A percentile compares a stretch with the other conserved stretches of the same genome.
Conservation (phyloP, 2,888 invertebrate genomes). For the Drosophila macrospina region DNA sequence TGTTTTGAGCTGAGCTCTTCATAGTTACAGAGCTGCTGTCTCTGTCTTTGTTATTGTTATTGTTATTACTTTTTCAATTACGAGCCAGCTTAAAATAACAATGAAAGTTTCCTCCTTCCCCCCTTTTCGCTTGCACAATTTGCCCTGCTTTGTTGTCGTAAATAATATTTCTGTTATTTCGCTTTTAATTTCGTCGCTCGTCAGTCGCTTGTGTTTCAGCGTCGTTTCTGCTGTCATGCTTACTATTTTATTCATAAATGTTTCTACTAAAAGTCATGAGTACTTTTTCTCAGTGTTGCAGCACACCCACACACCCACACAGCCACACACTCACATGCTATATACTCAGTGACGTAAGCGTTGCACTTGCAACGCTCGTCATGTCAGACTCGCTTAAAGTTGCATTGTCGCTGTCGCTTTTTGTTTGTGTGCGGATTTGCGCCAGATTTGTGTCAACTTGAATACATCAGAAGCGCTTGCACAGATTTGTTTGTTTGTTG, state of each 20-base stretch:
- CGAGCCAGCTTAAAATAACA: constrained; percentile 40
- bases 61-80: constrained; percentile 68
- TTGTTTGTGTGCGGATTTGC: constrained; percentile 69
- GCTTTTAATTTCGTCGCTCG: constrained; percentile 68
- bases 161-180: constrained; percentile 55
- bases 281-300: constrained; percentile 35
- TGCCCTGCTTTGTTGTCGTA: neutral
- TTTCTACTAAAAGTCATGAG: constrained; percentile 49
- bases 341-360: constrained; percentile 16
- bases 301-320: constrained; percentile 14
- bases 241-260: constrained; percentile 74
- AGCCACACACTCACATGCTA: constrained; percentile 12
- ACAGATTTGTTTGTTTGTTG: constrained; percentile 64
- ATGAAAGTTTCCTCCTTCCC: constrained; percentile 3
- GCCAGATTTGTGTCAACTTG: constrained; percentile 81
- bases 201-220: constrained; percentile 38
- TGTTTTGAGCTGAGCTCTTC: constrained; percentile 6
- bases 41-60: constrained; percentile 15
- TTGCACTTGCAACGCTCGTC: constrained; percentile 44
- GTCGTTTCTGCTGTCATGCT: constrained; percentile 29
- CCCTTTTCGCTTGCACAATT: neutral
- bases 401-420: constrained; percentile 50
- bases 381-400: constrained; percentile 71
- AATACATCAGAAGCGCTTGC: constrained; percentile 77
- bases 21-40: neutral